Base-by-base conservation (phyloP, 2,888 invertebrate genomes). In the Luffia ferchaultella region DNA sequence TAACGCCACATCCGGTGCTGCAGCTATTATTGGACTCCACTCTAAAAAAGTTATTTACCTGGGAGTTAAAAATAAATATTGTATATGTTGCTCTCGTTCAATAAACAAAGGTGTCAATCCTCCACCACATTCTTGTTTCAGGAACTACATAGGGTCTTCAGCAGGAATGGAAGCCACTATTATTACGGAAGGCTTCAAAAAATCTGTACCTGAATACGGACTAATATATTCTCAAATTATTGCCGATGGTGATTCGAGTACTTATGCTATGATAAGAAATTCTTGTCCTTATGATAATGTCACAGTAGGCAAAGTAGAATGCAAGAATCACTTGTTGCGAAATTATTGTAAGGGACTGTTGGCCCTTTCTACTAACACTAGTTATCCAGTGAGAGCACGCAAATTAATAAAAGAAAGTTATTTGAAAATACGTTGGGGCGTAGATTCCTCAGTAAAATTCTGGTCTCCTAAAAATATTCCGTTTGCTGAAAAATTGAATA, bases 331-430 rank as follows among this genome's bases (percentile, higher is more conserved):
- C 41, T 41, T 50, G 12, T 41, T 47, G 19, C 42, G 50, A 16
- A 50, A 43, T 20, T 47, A 42, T 30, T 56, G 57, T 42, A 57
- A 55, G 19, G 55, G 53, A 18, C 40, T 53, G 46, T 41, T 40
- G 16, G 2, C 42, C 2, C 41, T 53, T 50, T 45, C 50, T 46
- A 51, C 44, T 19, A 41, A 52, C 50, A 50, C 48, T 12, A 47
- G 45, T 17, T 52, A 48, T 42, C 20, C 12, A 42, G 20, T 18
- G 16, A 20, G 19, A 20, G 20, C 43, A 19, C 19, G 45, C 20
- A 49, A 51, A 53, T 42, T 47, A 3, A 30, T 53, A 18, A 49
- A 51, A 51, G 16, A 20, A 42, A 49, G 30, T 12, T 30, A 30
- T 30, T 30, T n/a, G 49, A 46, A 16, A 46, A 51, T 42, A 16